Base-by-base conservation (phyloP, 2,888 invertebrate species). In the Drosophila greeni region DNA sequence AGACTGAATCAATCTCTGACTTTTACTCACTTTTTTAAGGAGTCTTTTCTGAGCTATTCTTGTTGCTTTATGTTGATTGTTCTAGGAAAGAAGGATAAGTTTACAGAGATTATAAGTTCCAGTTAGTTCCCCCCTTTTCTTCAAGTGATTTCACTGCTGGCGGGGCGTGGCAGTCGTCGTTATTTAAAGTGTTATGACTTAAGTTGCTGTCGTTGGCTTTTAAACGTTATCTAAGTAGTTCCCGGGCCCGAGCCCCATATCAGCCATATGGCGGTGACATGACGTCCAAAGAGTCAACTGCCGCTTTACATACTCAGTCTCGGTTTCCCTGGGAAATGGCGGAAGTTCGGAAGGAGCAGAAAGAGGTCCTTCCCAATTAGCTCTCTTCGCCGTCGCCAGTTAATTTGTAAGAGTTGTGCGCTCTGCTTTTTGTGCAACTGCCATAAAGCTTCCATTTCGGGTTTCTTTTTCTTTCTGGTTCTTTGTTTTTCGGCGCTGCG, bases 151-250 rank as follows among this genome's bases (percentile, higher is more conserved):
- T 16, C 3, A 2, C 36, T 29, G 18, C 45, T 39, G 45, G 18
- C 23, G 23, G 51, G 62, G 49, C 53, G 45, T 56, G 66, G 34
- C 47, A 39, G 39, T 65, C 54, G 61, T 36, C 76, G 65, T 76
- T 84, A 73, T 66, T 80, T 79, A 80, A 80, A 84, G 68, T 72
- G 76, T 82, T 78, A 79, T 69, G 82, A 68, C 74, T 77, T 64
- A 75, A 79, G 76, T 79, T 79, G 61, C 60, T 40, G 52, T 37
- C 70, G 64, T 68, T 81, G 72, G 60, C 60, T 66, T 70, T 79
- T 79, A 82, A 84, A 75, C 79, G 82, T 66, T 79, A 79, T 79
- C 79, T 73, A 81, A 78, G 82, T 81, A 83, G 82, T 84, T 81
- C 24, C 42, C 42, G n/a, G 42, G n/a, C 24, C 42, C 24, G 24